Base-by-base conservation (phyloP, 1,140 invertebrate genomes). In the Ganaspis sp. region DNA sequence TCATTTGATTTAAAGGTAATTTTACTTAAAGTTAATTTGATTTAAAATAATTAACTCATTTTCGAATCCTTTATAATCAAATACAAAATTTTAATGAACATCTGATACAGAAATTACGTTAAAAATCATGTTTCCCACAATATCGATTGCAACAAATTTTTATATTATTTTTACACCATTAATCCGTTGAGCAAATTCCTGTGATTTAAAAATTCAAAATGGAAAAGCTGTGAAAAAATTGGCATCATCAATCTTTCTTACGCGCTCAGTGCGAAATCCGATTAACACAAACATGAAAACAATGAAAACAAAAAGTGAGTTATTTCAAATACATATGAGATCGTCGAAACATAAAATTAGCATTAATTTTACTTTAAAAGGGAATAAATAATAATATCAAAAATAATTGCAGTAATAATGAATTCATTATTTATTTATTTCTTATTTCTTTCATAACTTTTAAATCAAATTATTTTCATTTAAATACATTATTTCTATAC, bases 141-240 rank as follows among this genome's bases (percentile, higher is more conserved):
- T 49, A 49, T 49, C 4, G 45, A 17, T 49, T 8, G 15, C 17
- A 17, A n/a, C n/a, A n/a, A n/a, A 49, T n/a, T 5, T n/a, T 49
- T 49, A 17, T n/a, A 49, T 17, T 19, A 6, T n/a, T 64, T 34
- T 34, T 29, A 15, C 2, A 64, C 15, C 3, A 29, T 64, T 34
- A 5, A 26, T 29, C 58, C 23, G 15, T 64, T 64, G 5, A 15
- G 23, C 26, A 29, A n/a, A 34, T 1, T 64, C 11, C 12, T 15
- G 23, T 34, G 6, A n/a, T 29, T 1, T 21, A 29, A 64, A 64
- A 64, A 29, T 29, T 64, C 15, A 12, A n/a, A 29, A 64, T 15
- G 58, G 54, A 8, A 64, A 64, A 64, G 6, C 12, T 64, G 58
- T n/a, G 12, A 64, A 64, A 64, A 64, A 64, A 17, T 34, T 64